Evolutionary conservation across 1,140 invertebrate species (phyloP).

Genomic region (Rhyzopertha dominica): DNA sequence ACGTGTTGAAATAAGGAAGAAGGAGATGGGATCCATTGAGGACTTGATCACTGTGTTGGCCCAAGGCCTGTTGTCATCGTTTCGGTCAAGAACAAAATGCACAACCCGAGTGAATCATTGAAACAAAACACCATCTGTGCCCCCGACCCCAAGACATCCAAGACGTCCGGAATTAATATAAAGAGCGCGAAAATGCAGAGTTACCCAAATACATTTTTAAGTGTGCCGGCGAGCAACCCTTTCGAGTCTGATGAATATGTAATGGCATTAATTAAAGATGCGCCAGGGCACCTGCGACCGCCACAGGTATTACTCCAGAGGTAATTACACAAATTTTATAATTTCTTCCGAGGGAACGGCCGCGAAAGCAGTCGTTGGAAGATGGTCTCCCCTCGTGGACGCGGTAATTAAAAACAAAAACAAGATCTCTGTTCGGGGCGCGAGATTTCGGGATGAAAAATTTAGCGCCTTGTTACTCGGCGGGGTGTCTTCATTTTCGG

Average conservation of each 20-base stretch:
- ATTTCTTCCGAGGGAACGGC: slow-evolving; percentile 36
- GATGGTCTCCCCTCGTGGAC: slow-evolving; percentile 12
- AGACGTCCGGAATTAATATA: not conserved
- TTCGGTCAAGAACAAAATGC: too few relatives aligned
- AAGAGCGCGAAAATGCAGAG: slow-evolving; percentile 24
- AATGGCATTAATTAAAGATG: slow-evolving; percentile 46
- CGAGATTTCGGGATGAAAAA: too few relatives aligned
- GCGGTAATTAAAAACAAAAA: slow-evolving; percentile 46
- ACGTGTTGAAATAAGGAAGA: too few relatives aligned
- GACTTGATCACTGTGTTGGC: too few relatives aligned
- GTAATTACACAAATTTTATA: slow-evolving; percentile 46
- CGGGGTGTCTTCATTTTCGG: too few relatives aligned
- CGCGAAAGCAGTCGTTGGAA: slow-evolving; percentile 3
- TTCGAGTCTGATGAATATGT: slow-evolving; percentile 44
- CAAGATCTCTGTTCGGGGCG: slow-evolving; percentile 44
- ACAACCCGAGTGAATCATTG: too few relatives aligned
- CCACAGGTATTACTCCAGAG: slow-evolving; percentile 38
- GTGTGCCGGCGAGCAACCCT: slow-evolving; percentile 28
- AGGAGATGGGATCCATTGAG: too few relatives aligned
- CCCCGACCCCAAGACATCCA: slow-evolving; percentile 2
- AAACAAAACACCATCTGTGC: too few relatives aligned
- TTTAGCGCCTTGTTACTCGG: too few relatives aligned
- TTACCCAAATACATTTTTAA: slow-evolving; percentile 25
- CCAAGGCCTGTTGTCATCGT: too few relatives aligned
- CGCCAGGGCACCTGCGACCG: slow-evolving; percentile 41